Percentiles rank a stretch among this genome's conserved stretches.
Evolutionary conservation across 2,888 invertebrate genomes (phyloP).

Genomic region (Pseudanteris insignis): DNA sequence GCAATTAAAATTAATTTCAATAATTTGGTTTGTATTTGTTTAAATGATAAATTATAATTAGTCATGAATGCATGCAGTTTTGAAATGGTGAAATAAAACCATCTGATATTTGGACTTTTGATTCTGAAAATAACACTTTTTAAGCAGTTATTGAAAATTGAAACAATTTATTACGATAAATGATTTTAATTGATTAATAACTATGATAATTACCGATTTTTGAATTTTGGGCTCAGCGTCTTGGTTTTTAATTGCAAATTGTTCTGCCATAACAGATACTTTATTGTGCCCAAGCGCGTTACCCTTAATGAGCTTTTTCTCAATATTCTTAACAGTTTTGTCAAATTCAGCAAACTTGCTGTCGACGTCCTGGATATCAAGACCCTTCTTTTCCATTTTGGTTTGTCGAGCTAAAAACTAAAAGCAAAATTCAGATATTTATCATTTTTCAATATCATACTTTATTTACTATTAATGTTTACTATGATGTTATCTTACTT

Average conservation of each 20-base stretch:
- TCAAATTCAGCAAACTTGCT: conserved; percentile 79
- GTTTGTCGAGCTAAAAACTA: conserved; percentile 75
- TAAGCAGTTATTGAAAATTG: conserved; percentile 11
- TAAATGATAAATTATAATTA: no score
- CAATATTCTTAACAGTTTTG: conserved; percentile 75
- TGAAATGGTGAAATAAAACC: conserved; percentile 3
- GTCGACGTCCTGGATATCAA: conserved; percentile 71
- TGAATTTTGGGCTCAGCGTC: conserved; percentile 69
- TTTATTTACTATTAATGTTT: no score
- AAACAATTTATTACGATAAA: conserved; percentile 39
- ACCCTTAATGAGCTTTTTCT: conserved; percentile 82
- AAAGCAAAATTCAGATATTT: conserved; percentile 61
- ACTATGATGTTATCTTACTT: conserved; percentile 65
- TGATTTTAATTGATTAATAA: conserved; percentile 9
- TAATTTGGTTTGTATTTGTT: no score
- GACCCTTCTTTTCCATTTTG: conserved; percentile 75
- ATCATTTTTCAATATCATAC: no score
- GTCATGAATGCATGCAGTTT: no score
- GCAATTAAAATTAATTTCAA: conserved; percentile 7
- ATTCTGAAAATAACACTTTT: conserved; percentile 6
- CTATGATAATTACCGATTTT: conserved; percentile 69
- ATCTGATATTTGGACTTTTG: conserved; percentile 7
- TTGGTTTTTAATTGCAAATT: conserved; percentile 72
- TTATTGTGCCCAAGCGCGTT: conserved; percentile 77
- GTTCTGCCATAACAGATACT: conserved; percentile 88